Evolutionary conservation across 2,797 vertebrate species (phyloP), one percentile per base, ranked within the genome.

Genomic region (Loriculus beryllinus): DNA sequence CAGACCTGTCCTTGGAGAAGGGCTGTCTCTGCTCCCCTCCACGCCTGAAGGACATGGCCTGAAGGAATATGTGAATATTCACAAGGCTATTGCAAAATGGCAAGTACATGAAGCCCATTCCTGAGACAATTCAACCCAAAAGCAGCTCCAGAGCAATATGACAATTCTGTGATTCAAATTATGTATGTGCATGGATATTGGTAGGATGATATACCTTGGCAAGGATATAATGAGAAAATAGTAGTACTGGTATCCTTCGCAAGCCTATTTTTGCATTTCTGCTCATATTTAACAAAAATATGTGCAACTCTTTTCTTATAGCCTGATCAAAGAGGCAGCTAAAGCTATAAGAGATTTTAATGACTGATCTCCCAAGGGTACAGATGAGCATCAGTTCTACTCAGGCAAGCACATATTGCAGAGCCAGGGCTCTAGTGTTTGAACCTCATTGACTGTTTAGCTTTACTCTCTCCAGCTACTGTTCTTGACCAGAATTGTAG

Each of bases 261-360:
- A 59, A 49, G 25, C 25, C 25, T 69, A 6, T 43, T 91, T 90
- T 72, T 88, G 35, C 20, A 65, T 10, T 69, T 88, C 20, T 62
- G 15, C 28, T 92, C 16, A 7, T 33, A 37, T 72, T 78, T 2
- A 1, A 78, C 12, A 65, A 29, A 86, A 92, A 81, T 28, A 70
- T 39, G 6, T 59, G 15, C 31, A 85, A 75, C 4, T 81, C 9
- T 28, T 78, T 23, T 57, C 14, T 71, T 69, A 68, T 2, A 49
- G 15, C 39, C 45, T 63, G 10, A 45, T 86, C 35, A 86, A 40
- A 93, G 48, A 69, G 22, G 8, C 9, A 88, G 40, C 10, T 83
- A 86, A 94, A 81, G 26, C 28, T 79, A 18, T 48, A 70, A 79
- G 77, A 52, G 29, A 21, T 43, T 91, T 78, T 95, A 88, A 33